Conservation (phyloP, 2,797 vertebrate species). For the Hemitrygon akajei region DNA sequence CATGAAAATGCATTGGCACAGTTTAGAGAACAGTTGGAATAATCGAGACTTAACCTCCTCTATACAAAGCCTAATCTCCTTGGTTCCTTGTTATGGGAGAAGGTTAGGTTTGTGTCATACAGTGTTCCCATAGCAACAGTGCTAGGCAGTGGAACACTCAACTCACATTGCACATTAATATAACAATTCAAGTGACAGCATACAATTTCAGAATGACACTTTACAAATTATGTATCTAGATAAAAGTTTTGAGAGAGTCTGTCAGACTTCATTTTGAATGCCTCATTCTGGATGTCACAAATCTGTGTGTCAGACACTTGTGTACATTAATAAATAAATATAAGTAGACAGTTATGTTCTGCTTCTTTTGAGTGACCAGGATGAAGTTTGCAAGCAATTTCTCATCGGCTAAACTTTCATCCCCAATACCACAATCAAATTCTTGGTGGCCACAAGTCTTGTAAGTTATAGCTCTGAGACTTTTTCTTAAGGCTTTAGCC, state of each 20-base stretch:
- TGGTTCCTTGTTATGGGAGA: neutral
- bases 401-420: too few species aligned
- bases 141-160: neutral
- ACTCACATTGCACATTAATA: neutral
- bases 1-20: conserved; percentile 5
- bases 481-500: neutral
- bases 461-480: neutral
- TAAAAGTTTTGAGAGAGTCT: neutral
- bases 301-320: neutral
- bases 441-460: neutral
- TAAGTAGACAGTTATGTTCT: neutral
- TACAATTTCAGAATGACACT: conserved; percentile 10
- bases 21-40: neutral
- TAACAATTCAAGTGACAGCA: neutral
- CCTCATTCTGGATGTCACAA: neutral
- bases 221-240: neutral
- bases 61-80: neutral
- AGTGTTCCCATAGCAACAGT: neutral
- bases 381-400: neutral
- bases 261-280: neutral
- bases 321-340: too few species aligned
- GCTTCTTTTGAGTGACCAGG: neutral
- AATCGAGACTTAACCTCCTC: neutral
- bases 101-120: neutral
- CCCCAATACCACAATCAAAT: neutral